These are phyloP conservation scores for Salticus scenicus DNA, from an alignment of 2,888 invertebrate genomes.

Conservation along the genomic window DNA sequence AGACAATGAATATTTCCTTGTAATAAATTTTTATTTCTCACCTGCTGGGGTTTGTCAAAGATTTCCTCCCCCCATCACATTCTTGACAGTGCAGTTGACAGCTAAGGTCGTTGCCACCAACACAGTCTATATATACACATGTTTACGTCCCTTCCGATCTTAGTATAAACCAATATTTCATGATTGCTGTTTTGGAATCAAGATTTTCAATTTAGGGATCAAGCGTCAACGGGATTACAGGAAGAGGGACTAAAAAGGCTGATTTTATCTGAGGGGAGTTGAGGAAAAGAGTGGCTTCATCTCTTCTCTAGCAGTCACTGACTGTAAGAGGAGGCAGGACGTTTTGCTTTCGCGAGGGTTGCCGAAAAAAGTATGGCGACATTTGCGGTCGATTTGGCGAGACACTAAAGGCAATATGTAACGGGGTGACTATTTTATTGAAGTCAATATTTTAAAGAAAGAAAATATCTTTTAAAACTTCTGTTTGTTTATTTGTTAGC, in stretches of 20 bases:
- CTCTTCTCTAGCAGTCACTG: conserved; percentile 5
- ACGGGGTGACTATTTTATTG: neutral
- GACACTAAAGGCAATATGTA: neutral
- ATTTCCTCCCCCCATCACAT: conserved; percentile 27
- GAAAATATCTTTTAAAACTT: too few species aligned
- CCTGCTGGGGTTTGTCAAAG: conserved; percentile 35
- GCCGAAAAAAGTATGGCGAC: neutral
- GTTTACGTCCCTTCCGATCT: conserved; percentile 32
- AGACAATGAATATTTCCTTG: too few species aligned
- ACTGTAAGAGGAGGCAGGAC: neutral
- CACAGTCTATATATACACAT: conserved; percentile 43
- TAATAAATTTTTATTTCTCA: conserved; percentile 33
- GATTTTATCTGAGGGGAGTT: conserved; percentile 1
- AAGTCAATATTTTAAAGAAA: neutral
- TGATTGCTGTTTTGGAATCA: neutral
- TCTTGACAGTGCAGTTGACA: conserved; percentile 60
- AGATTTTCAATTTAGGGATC: neutral
- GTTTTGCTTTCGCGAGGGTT: neutral
- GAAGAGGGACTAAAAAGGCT: neutral
- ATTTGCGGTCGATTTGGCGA: conserved; percentile 12
- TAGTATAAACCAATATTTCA: neutral
- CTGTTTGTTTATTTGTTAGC: too few species aligned
- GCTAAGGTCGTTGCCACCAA: conserved; percentile 64
- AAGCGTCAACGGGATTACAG: neutral
- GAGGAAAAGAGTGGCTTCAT: conserved; percentile 9